phyloP scores from a whole-genome alignment of 2,113 vertebrate genomes.

The Cyanoliseus patagonus region DNA sequence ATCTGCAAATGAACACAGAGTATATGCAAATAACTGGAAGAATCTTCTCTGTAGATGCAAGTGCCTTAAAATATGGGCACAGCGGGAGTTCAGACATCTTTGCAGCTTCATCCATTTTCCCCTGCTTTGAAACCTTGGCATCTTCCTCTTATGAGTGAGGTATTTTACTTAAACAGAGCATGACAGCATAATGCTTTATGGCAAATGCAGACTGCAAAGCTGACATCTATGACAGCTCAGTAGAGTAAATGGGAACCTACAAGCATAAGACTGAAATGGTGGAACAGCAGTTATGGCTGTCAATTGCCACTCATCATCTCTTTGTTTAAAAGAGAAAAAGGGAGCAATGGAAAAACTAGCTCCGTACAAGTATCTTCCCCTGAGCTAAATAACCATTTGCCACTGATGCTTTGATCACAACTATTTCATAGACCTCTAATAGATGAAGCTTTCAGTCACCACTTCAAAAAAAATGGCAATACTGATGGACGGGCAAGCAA shows the following conservation, averaged over 20 bases:
- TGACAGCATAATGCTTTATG: background rate
- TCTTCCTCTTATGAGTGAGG: background rate
- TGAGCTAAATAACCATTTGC: background rate
- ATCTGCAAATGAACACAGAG: background rate
- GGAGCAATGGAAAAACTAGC: background rate
- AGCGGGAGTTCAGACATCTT: background rate
- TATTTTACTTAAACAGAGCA: constrained; percentile 37
- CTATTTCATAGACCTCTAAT: background rate
- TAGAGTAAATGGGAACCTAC: background rate
- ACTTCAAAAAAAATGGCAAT: background rate
- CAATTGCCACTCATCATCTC: background rate
- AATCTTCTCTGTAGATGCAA: background rate
- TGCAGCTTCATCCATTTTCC: background rate
- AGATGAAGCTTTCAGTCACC: background rate
- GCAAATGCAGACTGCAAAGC: background rate
- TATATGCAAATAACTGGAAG: background rate
- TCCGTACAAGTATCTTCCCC: background rate
- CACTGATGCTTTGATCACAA: background rate
- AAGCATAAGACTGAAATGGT: background rate
- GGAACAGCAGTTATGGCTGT: background rate
- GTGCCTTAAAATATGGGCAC: background rate
- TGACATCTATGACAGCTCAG: background rate
- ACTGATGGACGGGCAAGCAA: background rate
- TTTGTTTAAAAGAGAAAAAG: background rate
- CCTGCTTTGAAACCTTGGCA: background rate